These are phyloP conservation scores for Ascaphus truei DNA, from an alignment of 2,113 vertebrate genomes.

Conservation along the genomic window DNA sequence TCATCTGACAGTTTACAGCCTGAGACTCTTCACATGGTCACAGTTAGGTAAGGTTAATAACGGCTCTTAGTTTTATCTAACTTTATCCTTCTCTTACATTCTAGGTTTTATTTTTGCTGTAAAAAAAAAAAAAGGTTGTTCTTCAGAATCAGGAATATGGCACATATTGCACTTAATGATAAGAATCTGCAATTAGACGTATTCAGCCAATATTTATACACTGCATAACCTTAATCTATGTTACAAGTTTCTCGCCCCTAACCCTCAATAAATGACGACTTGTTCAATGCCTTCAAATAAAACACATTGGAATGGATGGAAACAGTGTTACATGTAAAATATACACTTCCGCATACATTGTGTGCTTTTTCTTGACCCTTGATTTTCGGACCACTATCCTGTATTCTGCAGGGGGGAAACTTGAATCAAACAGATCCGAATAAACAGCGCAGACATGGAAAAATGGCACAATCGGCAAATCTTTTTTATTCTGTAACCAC, in stretches of 20 bases:
- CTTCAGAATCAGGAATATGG: background rate
- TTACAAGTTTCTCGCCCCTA: background rate
- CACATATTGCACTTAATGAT: conserved; percentile 9
- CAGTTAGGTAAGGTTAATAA: conserved; percentile 7
- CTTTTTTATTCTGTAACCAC: too few species aligned
- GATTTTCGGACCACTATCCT: too few species aligned
- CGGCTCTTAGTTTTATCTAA: conserved; percentile 3
- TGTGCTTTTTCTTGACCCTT: too few species aligned
- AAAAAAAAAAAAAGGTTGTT: background rate
- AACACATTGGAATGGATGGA: background rate
- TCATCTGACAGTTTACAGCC: conserved; percentile 28
- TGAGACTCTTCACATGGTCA: conserved; percentile 5
- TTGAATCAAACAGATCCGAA: too few species aligned
- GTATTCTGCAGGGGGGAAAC: too few species aligned
- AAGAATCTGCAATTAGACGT: background rate
- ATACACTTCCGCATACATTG: background rate
- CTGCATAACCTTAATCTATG: background rate
- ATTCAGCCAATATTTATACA: conserved; percentile 12
- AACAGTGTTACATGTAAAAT: background rate
- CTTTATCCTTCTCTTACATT: background rate
- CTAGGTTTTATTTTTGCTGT: background rate
- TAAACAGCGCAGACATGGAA: too few species aligned
- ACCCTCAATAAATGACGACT: background rate
- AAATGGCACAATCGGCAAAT: too few species aligned
- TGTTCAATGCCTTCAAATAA: background rate